phyloP scores from a whole-genome alignment of 2,797 vertebrate genomes.

The Delichon dasypus region DNA sequence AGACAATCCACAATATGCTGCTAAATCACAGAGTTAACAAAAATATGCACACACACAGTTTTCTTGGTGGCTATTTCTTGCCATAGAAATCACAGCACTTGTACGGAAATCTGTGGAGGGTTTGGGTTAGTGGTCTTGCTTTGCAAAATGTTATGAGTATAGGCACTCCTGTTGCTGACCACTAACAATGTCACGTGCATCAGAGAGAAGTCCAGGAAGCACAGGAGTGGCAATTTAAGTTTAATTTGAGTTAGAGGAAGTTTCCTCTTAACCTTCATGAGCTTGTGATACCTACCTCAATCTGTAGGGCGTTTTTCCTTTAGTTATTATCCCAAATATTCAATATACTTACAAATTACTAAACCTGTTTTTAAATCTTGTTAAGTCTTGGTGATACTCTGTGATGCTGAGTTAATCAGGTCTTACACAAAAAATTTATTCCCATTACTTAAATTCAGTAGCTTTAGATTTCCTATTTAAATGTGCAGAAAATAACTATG shows the following conservation, averaged over 20 bases:
- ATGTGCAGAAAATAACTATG: neutral
- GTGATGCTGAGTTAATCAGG: neutral
- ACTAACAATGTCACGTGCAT: neutral
- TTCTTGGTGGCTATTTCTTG: neutral
- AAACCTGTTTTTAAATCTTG: neutral
- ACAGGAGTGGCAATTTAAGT: constrained; percentile 16
- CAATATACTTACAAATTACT: neutral
- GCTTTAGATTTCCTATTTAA: constrained; percentile 4
- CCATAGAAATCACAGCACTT: neutral
- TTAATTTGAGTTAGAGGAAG: constrained; percentile 14
- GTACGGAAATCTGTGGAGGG: neutral
- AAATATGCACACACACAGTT: neutral
- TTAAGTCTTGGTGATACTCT: neutral
- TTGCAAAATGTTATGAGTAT: neutral
- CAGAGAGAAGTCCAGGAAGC: neutral
- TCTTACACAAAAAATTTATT: neutral
- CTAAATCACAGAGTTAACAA: neutral
- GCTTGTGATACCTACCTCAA: neutral
- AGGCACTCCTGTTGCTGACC: neutral
- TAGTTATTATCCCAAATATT: constrained; percentile 6
- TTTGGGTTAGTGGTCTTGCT: neutral
- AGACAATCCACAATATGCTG: neutral
- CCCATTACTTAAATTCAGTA: neutral
- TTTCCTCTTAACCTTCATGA: constrained; percentile 46
- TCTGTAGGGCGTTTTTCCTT: neutral